phyloP scores from a whole-genome alignment of 2,113 vertebrate species.

The Gracilinanus agilis region DNA sequence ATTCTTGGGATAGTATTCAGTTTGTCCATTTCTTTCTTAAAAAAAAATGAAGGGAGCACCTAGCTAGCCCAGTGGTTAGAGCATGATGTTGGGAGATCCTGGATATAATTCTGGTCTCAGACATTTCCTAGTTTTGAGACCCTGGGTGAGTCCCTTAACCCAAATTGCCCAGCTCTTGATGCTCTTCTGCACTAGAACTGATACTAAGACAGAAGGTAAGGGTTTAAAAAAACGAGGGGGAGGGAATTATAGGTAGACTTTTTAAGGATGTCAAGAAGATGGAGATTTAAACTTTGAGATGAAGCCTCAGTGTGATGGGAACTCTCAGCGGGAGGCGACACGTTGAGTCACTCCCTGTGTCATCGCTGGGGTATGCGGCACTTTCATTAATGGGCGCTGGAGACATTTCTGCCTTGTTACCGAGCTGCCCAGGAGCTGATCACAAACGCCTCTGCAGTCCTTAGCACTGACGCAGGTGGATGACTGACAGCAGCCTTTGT shows the following conservation, averaged over 20 bases:
- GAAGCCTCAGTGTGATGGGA: not conserved
- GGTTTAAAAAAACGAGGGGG: not conserved
- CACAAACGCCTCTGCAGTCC: conserved; percentile 54
- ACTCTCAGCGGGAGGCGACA: not conserved
- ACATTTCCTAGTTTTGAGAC: too few species aligned
- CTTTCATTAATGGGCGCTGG: not conserved
- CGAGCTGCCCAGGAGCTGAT: conserved; percentile 25
- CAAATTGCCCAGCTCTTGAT: too few species aligned
- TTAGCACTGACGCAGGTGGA: not conserved
- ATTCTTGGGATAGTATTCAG: not conserved
- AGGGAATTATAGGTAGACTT: not conserved
- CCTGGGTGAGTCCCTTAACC: too few species aligned
- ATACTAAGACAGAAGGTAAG: too few species aligned
- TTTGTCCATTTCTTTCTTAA: not conserved
- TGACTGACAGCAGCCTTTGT: conserved; percentile 61
- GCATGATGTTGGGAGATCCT: too few species aligned
- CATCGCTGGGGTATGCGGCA: conserved; percentile 4
- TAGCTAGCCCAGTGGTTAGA: too few species aligned
- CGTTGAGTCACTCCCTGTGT: not conserved
- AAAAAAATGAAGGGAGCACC: not conserved
- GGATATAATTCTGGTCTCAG: too few species aligned
- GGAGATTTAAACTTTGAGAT: not conserved
- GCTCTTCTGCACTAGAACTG: too few species aligned
- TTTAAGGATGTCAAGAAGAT: not conserved
- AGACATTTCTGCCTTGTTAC: conserved; percentile 17